Percentiles rank a stretch among this genome's conserved stretches.
Evolutionary conservation across 2,888 invertebrate species (phyloP).

Genomic region (Oligia strigilis): DNA sequence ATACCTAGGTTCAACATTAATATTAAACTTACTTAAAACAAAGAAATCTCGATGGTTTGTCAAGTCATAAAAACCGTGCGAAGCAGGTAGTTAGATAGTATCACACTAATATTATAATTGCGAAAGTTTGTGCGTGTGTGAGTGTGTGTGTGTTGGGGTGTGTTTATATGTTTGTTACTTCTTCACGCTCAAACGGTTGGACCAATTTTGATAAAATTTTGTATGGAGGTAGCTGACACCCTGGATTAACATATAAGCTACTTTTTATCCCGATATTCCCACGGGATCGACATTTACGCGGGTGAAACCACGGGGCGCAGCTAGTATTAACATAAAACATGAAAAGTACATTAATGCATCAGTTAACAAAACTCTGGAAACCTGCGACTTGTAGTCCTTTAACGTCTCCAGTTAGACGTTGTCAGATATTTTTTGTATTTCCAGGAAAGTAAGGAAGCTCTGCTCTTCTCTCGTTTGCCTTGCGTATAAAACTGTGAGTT

Average conservation of each 20-base stretch:
- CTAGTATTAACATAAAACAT: neutral
- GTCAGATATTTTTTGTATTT: slow-evolving; percentile 13
- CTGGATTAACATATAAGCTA: too few species aligned
- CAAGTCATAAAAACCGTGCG: neutral
- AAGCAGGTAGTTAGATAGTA: too few species aligned
- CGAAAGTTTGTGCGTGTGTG: too few species aligned
- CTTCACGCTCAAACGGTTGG: too few species aligned
- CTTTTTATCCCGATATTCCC: too few species aligned
- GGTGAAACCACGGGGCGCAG: too few species aligned
- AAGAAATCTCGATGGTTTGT: neutral
- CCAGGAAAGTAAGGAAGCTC: neutral
- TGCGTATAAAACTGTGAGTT: slow-evolving; percentile 5
- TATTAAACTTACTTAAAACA: neutral
- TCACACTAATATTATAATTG: too few species aligned
- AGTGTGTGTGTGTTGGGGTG: too few species aligned
- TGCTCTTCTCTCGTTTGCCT: slow-evolving; percentile 12
- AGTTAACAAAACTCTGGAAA: neutral
- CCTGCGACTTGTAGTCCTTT: neutral
- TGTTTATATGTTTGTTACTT: too few species aligned
- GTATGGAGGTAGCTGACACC: too few species aligned
- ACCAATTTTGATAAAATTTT: too few species aligned
- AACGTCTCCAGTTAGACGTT: neutral
- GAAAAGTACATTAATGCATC: neutral
- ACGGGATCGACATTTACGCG: too few species aligned
- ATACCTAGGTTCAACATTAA: neutral